Evolutionary conservation across 2,888 invertebrate genomes (phyloP), one percentile per base, ranked within the genome.

Genomic region (Periphyllus acericola): DNA sequence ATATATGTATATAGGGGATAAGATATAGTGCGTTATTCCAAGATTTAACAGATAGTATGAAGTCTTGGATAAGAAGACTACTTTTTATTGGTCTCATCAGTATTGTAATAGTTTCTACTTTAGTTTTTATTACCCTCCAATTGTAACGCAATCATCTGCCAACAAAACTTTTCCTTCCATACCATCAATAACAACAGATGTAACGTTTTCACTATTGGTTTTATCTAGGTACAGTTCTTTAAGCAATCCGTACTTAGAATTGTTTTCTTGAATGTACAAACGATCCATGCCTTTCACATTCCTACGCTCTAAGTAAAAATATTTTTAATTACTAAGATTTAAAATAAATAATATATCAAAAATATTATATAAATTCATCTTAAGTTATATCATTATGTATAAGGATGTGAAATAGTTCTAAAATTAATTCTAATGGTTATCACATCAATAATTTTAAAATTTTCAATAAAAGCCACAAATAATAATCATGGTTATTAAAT

Each of bases 251-350:
- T 95, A 97, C 71, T 95, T 94, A 5, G 92, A 92, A 92, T 97
- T 97, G 32, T 93, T 93, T 0, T 93, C 92, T 1, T 95, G 94
- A 40, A 99, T 94, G 92, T 99, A 99, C 60, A 99, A 92, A n/a
- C 96, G 93, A 92, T 98, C 98, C 91, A 96, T 95, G 1, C 99
- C 99, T 89, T 95, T 94, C 86, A 95, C 93, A 92, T 99, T 99
- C 85, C 99, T 94, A 90, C 93, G 94, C 83, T 36, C 95, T 95
- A 91, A 34, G 91, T 89, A 89, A 90, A 46, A 68, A 46, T 78
- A 60, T 68, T 36, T 82, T 5, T 34, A 9, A 72, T 74, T 6
- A 72, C 34, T 1, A 11, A 89, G 60, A 88, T 89, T 83, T 86
- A 75, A 40, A 66, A 34, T 55, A 66, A 66, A n/a, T 29, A 66